phyloP scores from a whole-genome alignment of 2,888 invertebrate species.

The Cerastoderma edule region DNA sequence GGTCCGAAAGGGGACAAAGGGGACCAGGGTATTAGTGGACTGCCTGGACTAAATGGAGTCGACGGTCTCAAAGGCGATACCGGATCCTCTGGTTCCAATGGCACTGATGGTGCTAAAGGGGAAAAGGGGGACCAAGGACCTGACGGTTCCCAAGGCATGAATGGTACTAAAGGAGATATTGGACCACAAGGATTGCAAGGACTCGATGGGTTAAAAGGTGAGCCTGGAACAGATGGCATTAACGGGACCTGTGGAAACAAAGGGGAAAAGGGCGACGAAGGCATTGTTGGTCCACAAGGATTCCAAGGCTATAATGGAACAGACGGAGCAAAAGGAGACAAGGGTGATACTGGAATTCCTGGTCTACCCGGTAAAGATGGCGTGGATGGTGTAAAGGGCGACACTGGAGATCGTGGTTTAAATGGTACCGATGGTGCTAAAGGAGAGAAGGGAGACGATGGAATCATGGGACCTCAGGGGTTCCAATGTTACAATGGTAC shows the following conservation, averaged over 20 bases:
- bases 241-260: slow-evolving; percentile 31
- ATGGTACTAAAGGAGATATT: slow-evolving; percentile 39
- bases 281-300: slow-evolving; percentile 31
- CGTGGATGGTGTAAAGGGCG: slow-evolving; percentile 22
- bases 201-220: slow-evolving; percentile 19
- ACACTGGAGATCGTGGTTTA: slow-evolving; percentile 13
- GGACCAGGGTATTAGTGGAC: slow-evolving; percentile 16
- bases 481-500: slow-evolving; percentile 39
- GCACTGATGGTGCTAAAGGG: slow-evolving; percentile 29
- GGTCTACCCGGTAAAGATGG: slow-evolving; percentile 15
- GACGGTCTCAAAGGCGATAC: slow-evolving; percentile 35
- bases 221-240: slow-evolving; percentile 21
- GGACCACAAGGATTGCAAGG: slow-evolving; percentile 25
- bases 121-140: slow-evolving; percentile 20
- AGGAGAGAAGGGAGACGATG: slow-evolving; percentile 25
- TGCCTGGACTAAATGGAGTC: slow-evolving; percentile 23
- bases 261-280: slow-evolving; percentile 20
- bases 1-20: slow-evolving; percentile 43
- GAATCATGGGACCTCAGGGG: slow-evolving; percentile 39
- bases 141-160: slow-evolving; percentile 32
- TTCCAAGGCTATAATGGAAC: slow-evolving; percentile 32
- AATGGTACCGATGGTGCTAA: slow-evolving; percentile 36
- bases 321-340: slow-evolving; percentile 37
- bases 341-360: background rate
- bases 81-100: slow-evolving; percentile 17